Evolutionary conservation across 1,140 invertebrate genomes (phyloP), one percentile per base, ranked within the genome.

Genomic region (Drosophila hydei): DNA sequence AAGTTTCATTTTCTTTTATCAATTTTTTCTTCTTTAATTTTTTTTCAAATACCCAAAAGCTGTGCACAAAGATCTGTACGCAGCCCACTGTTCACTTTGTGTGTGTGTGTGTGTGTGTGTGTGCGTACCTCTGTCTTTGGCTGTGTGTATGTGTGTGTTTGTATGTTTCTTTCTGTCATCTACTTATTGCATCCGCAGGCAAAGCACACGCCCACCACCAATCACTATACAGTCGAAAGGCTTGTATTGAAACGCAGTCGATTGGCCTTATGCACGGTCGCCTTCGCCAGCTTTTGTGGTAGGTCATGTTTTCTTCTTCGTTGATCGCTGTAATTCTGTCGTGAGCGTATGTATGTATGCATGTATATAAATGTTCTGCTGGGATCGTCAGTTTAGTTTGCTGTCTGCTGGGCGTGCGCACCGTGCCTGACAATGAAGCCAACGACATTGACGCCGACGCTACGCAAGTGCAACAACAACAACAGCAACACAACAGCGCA

Each of bases 401-500:
- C 33, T 60, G 25, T 47, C 18, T 19, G 48, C 75, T 68, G 25
- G 47, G 51, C 71, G 52, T 56, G 75, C 65, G 71, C 61, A 72
- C 67, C 50, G 21, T 36, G 33, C 27, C 38, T 18, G 40, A 7
- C 16, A 30, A 25, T 58, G 7, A 42, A 51, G 47, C 48, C 50
- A 25, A 40, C 61, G 45, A 67, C 45, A 45, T 18, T 21, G 25
- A 61, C 54, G 42, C 47, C 30, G 23, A 50, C 42, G 58, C 36
- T 60, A 50, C 77, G 59, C 77, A 43, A 50, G 27, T 21, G 40
- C 67, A 77, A 73, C 78, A 56, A 55, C 60, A 33, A 33, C 30
- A 33, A 51, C 60, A 65, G n/a, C 52, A 64, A 77, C 58, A 77
- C 75, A 68, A 75, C 72, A 75, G 43, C 71, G 63, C 65, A 52